Conservation (phyloP, 2,888 invertebrate genomes). For the Dioctria rufipes region DNA sequence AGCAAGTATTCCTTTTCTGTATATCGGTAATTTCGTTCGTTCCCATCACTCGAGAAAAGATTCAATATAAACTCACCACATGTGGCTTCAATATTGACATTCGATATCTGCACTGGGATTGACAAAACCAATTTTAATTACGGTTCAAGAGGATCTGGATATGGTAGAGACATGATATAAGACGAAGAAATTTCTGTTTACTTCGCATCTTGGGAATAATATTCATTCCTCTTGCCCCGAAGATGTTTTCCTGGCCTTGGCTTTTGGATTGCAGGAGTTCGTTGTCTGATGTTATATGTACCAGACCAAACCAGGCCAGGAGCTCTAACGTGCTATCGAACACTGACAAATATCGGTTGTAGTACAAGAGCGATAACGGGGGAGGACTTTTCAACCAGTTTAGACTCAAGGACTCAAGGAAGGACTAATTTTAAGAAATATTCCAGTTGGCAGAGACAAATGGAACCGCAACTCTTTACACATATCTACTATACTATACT, state of each 20-base stretch:
- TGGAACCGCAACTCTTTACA: slow-evolving; percentile 49
- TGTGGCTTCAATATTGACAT: slow-evolving; percentile 41
- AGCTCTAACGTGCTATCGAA: slow-evolving; percentile 35
- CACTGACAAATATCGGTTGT: slow-evolving; percentile 41
- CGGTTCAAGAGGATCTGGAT: neutral
- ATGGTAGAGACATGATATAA: slow-evolving; percentile 24
- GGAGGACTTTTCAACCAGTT: slow-evolving; percentile 22
- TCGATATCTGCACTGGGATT: slow-evolving; percentile 36
- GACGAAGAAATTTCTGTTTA: slow-evolving; percentile 21
- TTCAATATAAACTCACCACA: slow-evolving; percentile 33
- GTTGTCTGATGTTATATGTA: too few species aligned
- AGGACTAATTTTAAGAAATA: slow-evolving; percentile 51
- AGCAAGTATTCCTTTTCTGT: too few species aligned
- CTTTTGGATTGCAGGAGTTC: slow-evolving; percentile 21
- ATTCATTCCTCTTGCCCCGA: slow-evolving; percentile 32
- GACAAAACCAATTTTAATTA: slow-evolving; percentile 51
- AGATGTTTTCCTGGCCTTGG: slow-evolving; percentile 2
- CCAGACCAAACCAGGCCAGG: neutral
- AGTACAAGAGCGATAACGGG: slow-evolving; percentile 31
- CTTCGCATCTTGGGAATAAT: slow-evolving; percentile 20
- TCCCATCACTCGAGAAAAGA: neutral
- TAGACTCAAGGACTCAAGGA: slow-evolving; percentile 41
- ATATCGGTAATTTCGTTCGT: too few species aligned
- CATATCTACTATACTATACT: neutral
- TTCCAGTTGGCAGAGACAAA: slow-evolving; percentile 47